Conservation (phyloP, 2,113 vertebrate species). For the Nothocercus julius region DNA sequence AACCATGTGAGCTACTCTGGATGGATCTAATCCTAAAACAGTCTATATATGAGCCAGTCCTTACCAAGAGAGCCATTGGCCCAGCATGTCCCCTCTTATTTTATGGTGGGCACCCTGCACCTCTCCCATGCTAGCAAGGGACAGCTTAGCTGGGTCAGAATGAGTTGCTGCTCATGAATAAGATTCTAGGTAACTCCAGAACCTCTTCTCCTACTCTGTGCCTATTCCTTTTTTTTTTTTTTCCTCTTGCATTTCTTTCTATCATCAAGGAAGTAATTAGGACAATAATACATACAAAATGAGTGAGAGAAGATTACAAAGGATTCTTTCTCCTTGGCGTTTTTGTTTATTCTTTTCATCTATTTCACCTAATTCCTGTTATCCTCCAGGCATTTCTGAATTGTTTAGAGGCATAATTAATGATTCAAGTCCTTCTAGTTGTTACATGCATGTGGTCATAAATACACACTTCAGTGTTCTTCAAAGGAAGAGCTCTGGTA, state of each 20-base stretch:
- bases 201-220: neutral
- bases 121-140: neutral
- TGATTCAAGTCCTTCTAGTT: constrained; percentile 58
- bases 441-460: constrained; percentile 44
- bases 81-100: fast-evolving
- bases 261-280: constrained; percentile 39
- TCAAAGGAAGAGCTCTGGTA: constrained; percentile 39
- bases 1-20: neutral
- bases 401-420: constrained; percentile 61
- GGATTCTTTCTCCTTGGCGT: neutral
- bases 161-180: neutral
- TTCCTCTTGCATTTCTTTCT: neutral
- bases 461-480: neutral
- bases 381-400: constrained; percentile 54
- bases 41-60: fast-evolving
- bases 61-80: neutral
- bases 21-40: neutral
- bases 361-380: constrained; percentile 51
- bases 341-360: constrained; percentile 57
- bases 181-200: neutral
- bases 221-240: neutral
- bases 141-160: neutral
- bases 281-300: constrained; percentile 35
- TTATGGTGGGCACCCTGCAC: fast-evolving
- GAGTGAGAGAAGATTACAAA: constrained; percentile 32